A percentile compares a stretch with the other conserved stretches of the same genome.
Conservation (phyloP, 1,140 invertebrate species). For the Drosophila grimshawi region DNA sequence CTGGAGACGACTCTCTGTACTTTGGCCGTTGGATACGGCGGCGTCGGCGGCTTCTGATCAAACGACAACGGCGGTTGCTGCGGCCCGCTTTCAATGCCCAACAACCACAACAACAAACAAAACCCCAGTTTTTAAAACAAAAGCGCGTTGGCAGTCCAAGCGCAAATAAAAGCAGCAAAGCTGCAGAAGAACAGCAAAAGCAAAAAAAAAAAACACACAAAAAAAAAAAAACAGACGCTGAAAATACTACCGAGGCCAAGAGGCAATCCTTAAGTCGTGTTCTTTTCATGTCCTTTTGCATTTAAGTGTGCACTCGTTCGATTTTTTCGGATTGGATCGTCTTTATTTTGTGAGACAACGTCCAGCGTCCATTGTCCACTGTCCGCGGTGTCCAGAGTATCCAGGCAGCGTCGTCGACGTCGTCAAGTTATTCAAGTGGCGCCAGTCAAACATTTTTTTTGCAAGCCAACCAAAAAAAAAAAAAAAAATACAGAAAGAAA, state of each 20-base stretch:
- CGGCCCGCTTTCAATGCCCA: conserved; percentile 56
- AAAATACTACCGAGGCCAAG: background rate
- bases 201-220: conserved; percentile 10
- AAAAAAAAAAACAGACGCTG: conserved; percentile 1
- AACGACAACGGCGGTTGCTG: conserved; percentile 55
- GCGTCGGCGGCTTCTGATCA: conserved; percentile 70
- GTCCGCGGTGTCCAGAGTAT: background rate
- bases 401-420: conserved; percentile 40
- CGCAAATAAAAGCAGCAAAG: conserved; percentile 34
- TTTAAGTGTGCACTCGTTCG: conserved; percentile 80
- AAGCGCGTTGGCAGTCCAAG: conserved; percentile 74
- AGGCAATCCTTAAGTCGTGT: conserved; percentile 77
- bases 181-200: conserved; percentile 11
- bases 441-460: conserved; percentile 79
- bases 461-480: conserved; percentile 38
- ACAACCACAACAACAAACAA: conserved; percentile 48
- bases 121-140: conserved; percentile 59
- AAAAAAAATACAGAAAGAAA: conserved; percentile 21
- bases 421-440: conserved; percentile 80
- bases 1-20: conserved; percentile 34
- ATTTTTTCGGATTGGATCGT: conserved; percentile 77
- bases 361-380: conserved; percentile 1
- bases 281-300: conserved; percentile 81
- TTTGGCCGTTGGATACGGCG: conserved; percentile 16
- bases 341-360: conserved; percentile 70